These are phyloP conservation scores for Eutrigla gurnardus DNA, from an alignment of 2,797 vertebrate genomes.

Conservation along the genomic window DNA sequence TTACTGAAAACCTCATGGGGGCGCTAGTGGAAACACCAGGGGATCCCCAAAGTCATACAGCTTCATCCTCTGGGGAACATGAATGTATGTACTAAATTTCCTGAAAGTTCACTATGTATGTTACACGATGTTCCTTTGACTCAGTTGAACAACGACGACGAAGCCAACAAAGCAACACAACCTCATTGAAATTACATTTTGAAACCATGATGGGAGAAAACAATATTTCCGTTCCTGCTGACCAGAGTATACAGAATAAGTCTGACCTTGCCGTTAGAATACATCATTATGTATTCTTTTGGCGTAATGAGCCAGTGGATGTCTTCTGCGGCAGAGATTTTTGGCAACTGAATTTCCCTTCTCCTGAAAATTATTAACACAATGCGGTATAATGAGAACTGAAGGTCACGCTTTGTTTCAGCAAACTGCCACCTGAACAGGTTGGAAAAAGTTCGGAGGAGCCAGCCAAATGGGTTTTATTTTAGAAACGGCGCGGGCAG, in stretches of 20 bases:
- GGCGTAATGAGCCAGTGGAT: constrained; percentile 41
- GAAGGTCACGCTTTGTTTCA: constrained; percentile 62
- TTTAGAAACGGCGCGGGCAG: constrained; percentile 47
- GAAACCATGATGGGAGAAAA: constrained; percentile 7
- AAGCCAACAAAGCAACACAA: neutral
- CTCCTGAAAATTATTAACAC: constrained; percentile 30
- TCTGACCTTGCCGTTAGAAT: constrained; percentile 49
- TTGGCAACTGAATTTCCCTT: constrained; percentile 45
- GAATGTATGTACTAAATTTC: neutral
- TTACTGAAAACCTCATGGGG: neutral
- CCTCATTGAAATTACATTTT: constrained; percentile 19
- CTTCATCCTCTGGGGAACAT: neutral
- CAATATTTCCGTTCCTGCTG: constrained; percentile 13
- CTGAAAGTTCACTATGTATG: neutral
- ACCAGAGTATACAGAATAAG: constrained; percentile 26
- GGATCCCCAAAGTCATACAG: neutral
- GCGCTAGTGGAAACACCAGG: too few species aligned
- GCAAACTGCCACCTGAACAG: constrained; percentile 35
- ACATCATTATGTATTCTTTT: constrained; percentile 49
- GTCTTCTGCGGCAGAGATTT: constrained; percentile 31
- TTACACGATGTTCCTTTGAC: too few species aligned
- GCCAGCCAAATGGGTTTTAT: constrained; percentile 31
- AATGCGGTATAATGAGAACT: constrained; percentile 44
- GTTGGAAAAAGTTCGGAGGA: constrained; percentile 42
- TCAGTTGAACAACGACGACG: neutral